Percentiles rank a stretch among this genome's conserved stretches.
Conservation (phyloP, 1,140 invertebrate genomes). For the Paraescarpia echinospica region DNA sequence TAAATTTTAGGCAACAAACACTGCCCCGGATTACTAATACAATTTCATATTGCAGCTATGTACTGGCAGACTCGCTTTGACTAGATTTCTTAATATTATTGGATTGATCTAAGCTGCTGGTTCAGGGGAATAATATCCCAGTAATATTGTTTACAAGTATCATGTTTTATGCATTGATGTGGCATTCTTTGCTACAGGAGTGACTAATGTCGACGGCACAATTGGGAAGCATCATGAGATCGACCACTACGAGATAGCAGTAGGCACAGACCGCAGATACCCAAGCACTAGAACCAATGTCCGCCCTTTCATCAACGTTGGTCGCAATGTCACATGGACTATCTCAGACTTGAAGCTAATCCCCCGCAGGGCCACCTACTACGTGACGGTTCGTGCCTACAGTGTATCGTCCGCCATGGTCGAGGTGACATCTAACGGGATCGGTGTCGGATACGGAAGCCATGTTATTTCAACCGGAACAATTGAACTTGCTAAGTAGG, state of each 20-base stretch:
- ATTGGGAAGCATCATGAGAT: constrained; percentile 33
- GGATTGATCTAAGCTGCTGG: no score
- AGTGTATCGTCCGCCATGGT: constrained; percentile 22
- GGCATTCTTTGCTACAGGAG: neutral
- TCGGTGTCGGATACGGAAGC: constrained; percentile 40
- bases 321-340: constrained; percentile 34
- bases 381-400: neutral
- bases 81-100: no score
- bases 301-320: neutral
- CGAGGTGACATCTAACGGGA: constrained; percentile 45
- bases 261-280: constrained; percentile 45
- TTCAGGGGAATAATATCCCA: no score
- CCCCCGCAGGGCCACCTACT: neutral
- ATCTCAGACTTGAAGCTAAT: constrained; percentile 33
- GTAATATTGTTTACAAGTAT: no score
- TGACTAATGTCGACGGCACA: constrained; percentile 9
- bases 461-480: neutral
- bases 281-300: constrained; percentile 42
- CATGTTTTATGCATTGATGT: no score
- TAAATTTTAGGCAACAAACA: no score
- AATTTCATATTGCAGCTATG: no score
- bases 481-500: neutral
- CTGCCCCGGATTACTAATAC: no score
- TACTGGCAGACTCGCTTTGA: no score
- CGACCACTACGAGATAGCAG: constrained; percentile 41